Evolutionary conservation across 2,797 vertebrate species (phyloP).

Genomic region (Sebastiscus tertius): DNA sequence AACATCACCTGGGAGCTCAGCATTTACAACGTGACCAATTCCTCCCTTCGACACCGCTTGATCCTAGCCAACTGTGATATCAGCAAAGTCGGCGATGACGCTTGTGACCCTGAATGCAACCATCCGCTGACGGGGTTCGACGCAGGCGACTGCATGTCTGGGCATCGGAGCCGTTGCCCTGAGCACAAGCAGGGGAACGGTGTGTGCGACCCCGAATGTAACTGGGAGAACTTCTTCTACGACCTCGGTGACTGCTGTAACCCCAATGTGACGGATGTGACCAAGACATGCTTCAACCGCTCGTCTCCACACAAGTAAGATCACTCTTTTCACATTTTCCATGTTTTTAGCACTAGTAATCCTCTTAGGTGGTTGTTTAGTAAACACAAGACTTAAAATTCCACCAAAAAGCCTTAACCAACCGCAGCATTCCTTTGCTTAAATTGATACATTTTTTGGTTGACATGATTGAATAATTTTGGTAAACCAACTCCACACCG

Average conservation of each 20-base stretch:
- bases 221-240: conserved; percentile 91
- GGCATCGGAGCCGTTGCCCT: conserved; percentile 82
- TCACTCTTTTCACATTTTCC: conserved; percentile 16
- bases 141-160: conserved; percentile 89
- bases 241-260: conserved; percentile 97
- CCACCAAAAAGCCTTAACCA: conserved; percentile 21
- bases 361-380: conserved; percentile 15
- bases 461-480: conserved; percentile 46
- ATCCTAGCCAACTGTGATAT: conserved; percentile 97
- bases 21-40: conserved; percentile 92
- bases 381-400: conserved; percentile 10
- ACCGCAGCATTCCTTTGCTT: conserved; percentile 35
- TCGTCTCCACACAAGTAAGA: conserved; percentile 94
- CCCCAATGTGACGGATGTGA: conserved; percentile 94
- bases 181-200: conserved; percentile 90
- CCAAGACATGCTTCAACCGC: conserved; percentile 97
- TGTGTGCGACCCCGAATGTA: conserved; percentile 95
- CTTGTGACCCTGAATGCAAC: conserved; percentile 95
- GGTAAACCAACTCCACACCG: conserved; percentile 40
- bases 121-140: conserved; percentile 94
- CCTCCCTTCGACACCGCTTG: conserved; percentile 91
- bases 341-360: conserved; percentile 25
- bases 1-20: conserved; percentile 98
- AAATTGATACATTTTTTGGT: conserved; percentile 39
- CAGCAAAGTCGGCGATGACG: conserved; percentile 92